phyloP scores from a whole-genome alignment of 2,797 vertebrate genomes.

The Micromesistius poutassou region DNA sequence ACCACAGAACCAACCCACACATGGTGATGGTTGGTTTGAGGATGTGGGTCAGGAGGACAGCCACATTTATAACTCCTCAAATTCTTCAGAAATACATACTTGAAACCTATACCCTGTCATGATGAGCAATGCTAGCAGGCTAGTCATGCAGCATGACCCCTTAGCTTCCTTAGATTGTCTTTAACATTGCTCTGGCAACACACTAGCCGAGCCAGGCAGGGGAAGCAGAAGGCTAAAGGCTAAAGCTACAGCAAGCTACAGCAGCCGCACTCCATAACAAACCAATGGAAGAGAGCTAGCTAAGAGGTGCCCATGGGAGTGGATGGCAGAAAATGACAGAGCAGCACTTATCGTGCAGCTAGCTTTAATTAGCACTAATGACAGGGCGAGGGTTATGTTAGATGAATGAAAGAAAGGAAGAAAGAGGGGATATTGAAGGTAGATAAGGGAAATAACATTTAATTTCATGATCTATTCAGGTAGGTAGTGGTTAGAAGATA shows the following conservation, averaged over 20 bases:
- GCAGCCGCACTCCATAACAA: slow-evolving; percentile 32
- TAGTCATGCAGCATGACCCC: background rate
- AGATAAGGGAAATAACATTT: slow-evolving; percentile 4
- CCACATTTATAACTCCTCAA: background rate
- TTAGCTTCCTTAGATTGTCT: background rate
- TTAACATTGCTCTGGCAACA: background rate
- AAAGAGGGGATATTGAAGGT: slow-evolving; percentile 12
- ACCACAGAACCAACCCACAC: background rate
- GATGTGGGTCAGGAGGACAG: background rate
- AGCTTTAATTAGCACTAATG: slow-evolving; percentile 17
- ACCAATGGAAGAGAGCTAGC: slow-evolving; percentile 16
- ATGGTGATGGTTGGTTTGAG: too few species aligned
- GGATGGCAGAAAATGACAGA: slow-evolving; percentile 34
- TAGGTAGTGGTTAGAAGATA: background rate
- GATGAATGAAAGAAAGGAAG: slow-evolving; percentile 22
- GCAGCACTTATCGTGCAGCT: slow-evolving; percentile 12
- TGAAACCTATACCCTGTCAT: background rate
- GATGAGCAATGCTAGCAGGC: background rate
- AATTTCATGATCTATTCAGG: background rate
- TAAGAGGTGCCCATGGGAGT: slow-evolving; percentile 8
- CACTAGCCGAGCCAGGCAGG: background rate
- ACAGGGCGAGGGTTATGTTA: slow-evolving; percentile 1
- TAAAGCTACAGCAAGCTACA: background rate
- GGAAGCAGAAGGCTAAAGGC: background rate
- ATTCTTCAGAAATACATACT: background rate